Conservation (phyloP, 2,797 vertebrate species). For the Anabas testudineus region DNA sequence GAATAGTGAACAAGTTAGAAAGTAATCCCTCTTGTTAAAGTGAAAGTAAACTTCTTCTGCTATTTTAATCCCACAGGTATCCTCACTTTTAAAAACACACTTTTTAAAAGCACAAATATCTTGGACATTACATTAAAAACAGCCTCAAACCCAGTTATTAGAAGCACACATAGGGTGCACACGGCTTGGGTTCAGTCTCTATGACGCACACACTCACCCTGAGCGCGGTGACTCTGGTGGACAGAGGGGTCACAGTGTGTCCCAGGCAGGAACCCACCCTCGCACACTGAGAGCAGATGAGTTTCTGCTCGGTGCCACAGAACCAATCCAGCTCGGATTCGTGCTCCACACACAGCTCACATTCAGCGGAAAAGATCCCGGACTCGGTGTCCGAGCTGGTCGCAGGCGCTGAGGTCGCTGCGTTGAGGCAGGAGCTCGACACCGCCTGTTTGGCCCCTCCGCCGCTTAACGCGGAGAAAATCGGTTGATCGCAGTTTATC, state of each 20-base stretch:
- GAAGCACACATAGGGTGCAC: not conserved
- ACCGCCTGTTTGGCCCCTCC: conserved; percentile 12
- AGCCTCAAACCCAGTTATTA: not conserved
- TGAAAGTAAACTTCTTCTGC: conserved; percentile 19
- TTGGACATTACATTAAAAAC: not conserved
- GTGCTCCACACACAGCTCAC: conserved; percentile 80
- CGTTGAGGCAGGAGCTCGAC: not conserved
- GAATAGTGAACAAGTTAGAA: not conserved
- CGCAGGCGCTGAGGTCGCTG: conserved; percentile 5
- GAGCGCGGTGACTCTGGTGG: conserved; percentile 83
- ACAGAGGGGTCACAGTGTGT: conserved; percentile 82
- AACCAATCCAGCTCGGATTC: conserved; percentile 82
- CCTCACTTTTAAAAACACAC: not conserved
- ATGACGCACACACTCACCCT: conserved; percentile 73
- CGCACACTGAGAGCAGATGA: conserved; percentile 84
- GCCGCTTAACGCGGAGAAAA: conserved; percentile 62
- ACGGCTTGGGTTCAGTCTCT: not conserved
- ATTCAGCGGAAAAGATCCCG: conserved; percentile 67
- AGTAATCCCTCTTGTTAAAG: not conserved
- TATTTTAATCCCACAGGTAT: not conserved
- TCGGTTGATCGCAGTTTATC: conserved; percentile 53
- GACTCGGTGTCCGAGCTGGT: conserved; percentile 62
- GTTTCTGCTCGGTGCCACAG: conserved; percentile 85
- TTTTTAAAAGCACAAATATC: not conserved
- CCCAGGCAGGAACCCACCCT: conserved; percentile 79